Evolutionary conservation across 2,888 invertebrate species (phyloP).

Genomic region (Drosophila histrio): DNA sequence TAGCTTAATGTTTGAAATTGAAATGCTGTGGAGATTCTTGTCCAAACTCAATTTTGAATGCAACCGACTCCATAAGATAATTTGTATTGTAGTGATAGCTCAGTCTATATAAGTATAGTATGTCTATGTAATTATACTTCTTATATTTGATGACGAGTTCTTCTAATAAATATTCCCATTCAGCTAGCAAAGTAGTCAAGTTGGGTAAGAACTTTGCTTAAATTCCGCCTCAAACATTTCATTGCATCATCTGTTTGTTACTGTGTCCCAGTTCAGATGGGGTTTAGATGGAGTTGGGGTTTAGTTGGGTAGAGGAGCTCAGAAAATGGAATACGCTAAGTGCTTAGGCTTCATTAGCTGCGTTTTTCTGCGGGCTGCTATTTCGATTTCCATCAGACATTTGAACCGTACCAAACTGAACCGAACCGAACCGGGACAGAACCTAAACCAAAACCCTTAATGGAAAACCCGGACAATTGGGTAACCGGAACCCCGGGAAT

Average conservation of each 20-base stretch:
- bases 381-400: constrained; percentile 38
- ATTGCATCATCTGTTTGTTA: not conserved
- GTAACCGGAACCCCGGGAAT: not conserved
- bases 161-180: no score
- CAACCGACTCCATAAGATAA: no score
- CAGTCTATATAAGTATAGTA: no score
- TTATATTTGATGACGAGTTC: not conserved
- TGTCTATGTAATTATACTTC: not conserved
- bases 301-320: not conserved
- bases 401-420: constrained; percentile 1
- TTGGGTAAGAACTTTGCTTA: not conserved
- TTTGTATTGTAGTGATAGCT: no score
- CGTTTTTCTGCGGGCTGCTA: constrained; percentile 72
- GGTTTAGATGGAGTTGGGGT: not conserved
- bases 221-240: not conserved
- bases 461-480: not conserved
- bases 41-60: no score
- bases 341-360: constrained; percentile 64
- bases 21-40: no score
- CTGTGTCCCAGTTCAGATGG: not conserved
- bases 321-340: constrained; percentile 11
- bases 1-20: no score
- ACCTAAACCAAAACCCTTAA: not conserved
- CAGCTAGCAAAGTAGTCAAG: not conserved
- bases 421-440: not conserved